These are phyloP conservation scores for Magallana angulata DNA, from an alignment of 1,140 invertebrate genomes.

Conservation along the genomic window DNA sequence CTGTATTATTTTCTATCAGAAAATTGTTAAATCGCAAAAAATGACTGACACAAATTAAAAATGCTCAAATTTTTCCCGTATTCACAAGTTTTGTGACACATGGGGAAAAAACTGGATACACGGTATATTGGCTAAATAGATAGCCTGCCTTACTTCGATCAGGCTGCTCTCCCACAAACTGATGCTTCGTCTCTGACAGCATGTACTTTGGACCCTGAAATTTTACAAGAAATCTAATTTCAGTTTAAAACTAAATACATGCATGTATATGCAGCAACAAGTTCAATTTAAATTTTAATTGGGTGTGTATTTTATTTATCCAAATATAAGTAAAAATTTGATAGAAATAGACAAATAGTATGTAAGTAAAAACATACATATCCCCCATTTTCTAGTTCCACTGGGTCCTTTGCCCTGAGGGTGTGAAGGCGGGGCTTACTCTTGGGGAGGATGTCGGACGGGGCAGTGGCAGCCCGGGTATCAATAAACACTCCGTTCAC, in stretches of 20 bases:
- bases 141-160: conserved; percentile 66
- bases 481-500: conserved; percentile 73
- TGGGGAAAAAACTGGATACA: too few species aligned
- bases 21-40: too few species aligned
- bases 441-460: conserved; percentile 73
- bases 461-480: conserved; percentile 71
- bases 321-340: too few species aligned
- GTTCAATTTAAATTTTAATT: too few species aligned
- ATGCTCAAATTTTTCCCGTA: too few species aligned
- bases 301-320: too few species aligned
- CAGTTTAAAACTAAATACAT: too few species aligned
- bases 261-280: too few species aligned
- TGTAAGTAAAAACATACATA: conserved; percentile 70
- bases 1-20: too few species aligned
- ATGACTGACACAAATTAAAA: too few species aligned
- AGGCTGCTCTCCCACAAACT: conserved; percentile 67
- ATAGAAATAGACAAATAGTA: background rate
- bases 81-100: too few species aligned
- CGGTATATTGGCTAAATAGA: background rate
- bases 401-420: conserved; percentile 73
- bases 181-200: conserved; percentile 73
- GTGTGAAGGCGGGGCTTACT: conserved; percentile 74
- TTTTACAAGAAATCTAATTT: background rate
- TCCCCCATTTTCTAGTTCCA: conserved; percentile 76
- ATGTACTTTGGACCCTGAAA: conserved; percentile 76